Conservation (phyloP, 2,888 invertebrate species). For the Drosophila formosana region DNA sequence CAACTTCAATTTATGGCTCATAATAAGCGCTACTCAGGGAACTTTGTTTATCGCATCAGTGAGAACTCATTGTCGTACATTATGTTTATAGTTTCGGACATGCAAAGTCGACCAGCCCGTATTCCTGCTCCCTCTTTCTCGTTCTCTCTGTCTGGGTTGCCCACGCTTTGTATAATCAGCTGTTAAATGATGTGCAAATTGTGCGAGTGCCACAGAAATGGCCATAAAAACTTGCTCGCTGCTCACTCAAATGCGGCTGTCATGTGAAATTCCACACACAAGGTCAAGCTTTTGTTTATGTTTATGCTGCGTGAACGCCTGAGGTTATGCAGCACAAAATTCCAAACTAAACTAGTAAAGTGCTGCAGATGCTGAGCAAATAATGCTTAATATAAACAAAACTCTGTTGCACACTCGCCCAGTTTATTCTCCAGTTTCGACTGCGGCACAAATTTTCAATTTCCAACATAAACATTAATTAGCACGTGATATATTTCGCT, state of each 20-base stretch:
- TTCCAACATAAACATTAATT: slow-evolving; percentile 72
- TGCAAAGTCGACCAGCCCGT: slow-evolving; percentile 48
- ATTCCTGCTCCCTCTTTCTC: background rate
- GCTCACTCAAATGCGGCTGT: background rate
- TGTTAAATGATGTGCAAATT: slow-evolving; percentile 76
- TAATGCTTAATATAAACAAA: slow-evolving; percentile 6
- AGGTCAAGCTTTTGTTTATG: slow-evolving; percentile 40
- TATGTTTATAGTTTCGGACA: slow-evolving; percentile 76
- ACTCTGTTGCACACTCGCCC: too few species aligned
- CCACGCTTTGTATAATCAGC: slow-evolving; percentile 73
- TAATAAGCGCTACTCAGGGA: slow-evolving; percentile 63
- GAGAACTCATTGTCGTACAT: slow-evolving; percentile 47
- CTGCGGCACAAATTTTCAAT: slow-evolving; percentile 58
- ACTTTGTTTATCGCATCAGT: slow-evolving; percentile 45
- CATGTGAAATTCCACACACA: slow-evolving; percentile 23
- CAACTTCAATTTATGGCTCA: slow-evolving; percentile 60
- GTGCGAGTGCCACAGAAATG: slow-evolving; percentile 24
- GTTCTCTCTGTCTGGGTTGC: background rate
- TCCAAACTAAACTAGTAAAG: slow-evolving; percentile 2
- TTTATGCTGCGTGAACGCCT: slow-evolving; percentile 25
- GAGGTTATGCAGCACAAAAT: slow-evolving; percentile 42
- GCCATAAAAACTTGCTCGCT: slow-evolving; percentile 12
- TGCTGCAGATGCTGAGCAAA: slow-evolving; percentile 37
- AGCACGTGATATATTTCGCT: slow-evolving; percentile 74
- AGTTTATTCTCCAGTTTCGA: background rate